These are phyloP conservation scores for Venustoraphidia nigricollis DNA, from an alignment of 2,888 invertebrate genomes.

Conservation along the genomic window DNA sequence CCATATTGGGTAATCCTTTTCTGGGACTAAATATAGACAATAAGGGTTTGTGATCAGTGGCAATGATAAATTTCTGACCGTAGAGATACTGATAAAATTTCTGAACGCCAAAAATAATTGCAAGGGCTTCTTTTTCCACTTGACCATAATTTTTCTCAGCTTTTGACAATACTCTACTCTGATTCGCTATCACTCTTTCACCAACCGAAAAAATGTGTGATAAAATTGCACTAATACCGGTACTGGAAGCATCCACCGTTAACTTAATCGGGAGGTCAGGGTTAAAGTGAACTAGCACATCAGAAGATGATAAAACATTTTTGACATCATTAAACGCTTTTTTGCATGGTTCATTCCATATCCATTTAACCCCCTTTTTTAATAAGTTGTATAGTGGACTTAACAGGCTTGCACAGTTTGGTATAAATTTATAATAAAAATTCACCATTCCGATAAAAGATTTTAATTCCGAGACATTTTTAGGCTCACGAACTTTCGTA, in stretches of 20 bases:
- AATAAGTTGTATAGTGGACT: background rate
- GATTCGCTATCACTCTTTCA: constrained; percentile 9
- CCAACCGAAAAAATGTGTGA: background rate
- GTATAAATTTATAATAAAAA: background rate
- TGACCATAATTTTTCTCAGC: constrained; percentile 7
- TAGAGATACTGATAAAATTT: background rate
- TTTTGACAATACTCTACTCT: constrained; percentile 7
- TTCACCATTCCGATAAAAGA: background rate
- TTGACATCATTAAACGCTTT: background rate
- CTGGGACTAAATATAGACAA: background rate
- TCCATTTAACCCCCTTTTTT: background rate
- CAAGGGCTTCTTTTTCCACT: constrained; percentile 7
- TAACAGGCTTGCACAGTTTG: background rate
- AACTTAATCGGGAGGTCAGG: background rate
- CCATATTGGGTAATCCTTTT: background rate
- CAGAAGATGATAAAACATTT: background rate
- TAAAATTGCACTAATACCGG: background rate
- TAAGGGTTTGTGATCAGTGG: constrained; percentile 3
- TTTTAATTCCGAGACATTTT: background rate
- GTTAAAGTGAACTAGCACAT: background rate
- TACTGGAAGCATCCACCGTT: constrained; percentile 4
- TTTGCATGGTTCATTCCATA: background rate
- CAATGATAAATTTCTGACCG: background rate
- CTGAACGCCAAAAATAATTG: background rate
- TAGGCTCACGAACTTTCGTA: background rate